Evolutionary conservation across 2,797 vertebrate species (phyloP).

Genomic region (Cynodonichthys magdalenae): DNA sequence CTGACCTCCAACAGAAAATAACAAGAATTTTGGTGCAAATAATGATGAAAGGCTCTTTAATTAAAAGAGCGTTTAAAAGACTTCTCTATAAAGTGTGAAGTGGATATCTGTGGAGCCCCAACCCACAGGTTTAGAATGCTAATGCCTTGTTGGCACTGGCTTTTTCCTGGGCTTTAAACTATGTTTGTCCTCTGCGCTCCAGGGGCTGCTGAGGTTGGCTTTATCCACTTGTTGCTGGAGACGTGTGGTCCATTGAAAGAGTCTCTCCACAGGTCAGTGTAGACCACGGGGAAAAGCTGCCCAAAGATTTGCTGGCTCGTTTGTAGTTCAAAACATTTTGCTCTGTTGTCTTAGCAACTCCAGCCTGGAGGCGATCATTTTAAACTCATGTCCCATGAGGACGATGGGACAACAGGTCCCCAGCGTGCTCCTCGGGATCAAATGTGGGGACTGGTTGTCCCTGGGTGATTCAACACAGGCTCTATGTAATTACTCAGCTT

Average conservation of each 20-base stretch:
- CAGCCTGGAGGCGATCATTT: constrained; percentile 54
- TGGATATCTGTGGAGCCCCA: constrained; percentile 23
- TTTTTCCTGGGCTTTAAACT: constrained; percentile 23
- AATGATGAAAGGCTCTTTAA: background rate
- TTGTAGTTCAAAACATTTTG: constrained; percentile 66
- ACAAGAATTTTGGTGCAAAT: background rate
- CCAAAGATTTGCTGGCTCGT: constrained; percentile 49
- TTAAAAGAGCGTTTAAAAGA: constrained; percentile 6
- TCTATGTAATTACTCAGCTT: constrained; percentile 67
- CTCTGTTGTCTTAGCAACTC: constrained; percentile 65
- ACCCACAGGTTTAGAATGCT: constrained; percentile 39
- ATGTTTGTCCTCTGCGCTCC: constrained; percentile 44
- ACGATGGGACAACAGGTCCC: constrained; percentile 55
- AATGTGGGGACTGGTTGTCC: constrained; percentile 59
- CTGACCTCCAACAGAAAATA: background rate
- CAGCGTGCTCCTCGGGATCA: constrained; percentile 46
- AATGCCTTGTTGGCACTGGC: constrained; percentile 41
- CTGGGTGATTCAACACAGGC: constrained; percentile 62
- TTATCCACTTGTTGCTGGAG: constrained; percentile 44
- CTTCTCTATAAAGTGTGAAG: background rate
- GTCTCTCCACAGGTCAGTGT: constrained; percentile 57
- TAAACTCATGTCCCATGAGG: constrained; percentile 47
- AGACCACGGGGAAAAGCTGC: constrained; percentile 56
- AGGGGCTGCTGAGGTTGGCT: constrained; percentile 36
- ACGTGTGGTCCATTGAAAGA: constrained; percentile 58